Evolutionary conservation across 2,113 vertebrate genomes (phyloP).

Genomic region (Balaeniceps rex): DNA sequence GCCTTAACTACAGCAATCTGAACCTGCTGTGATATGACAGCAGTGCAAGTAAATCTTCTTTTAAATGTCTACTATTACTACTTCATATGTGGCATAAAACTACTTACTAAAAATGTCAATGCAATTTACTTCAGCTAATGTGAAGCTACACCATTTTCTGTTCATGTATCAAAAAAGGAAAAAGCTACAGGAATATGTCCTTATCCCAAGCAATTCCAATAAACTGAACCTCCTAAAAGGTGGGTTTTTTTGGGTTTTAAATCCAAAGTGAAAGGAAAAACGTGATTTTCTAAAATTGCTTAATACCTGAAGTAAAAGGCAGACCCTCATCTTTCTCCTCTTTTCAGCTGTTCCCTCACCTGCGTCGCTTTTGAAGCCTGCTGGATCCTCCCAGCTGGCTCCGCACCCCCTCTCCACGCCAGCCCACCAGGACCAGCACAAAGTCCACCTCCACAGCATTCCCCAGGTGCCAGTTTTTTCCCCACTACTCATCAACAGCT

Average conservation of each 20-base stretch:
- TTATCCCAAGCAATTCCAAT: neutral
- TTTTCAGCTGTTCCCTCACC: neutral
- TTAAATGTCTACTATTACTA: neutral
- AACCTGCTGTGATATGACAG: neutral
- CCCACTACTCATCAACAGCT: neutral
- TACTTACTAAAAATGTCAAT: neutral
- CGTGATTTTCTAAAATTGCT: neutral
- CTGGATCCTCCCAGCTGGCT: neutral
- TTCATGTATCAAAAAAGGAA: neutral
- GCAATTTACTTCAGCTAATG: neutral
- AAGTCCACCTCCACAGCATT: neutral
- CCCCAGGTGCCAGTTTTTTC: neutral
- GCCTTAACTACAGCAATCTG: neutral
- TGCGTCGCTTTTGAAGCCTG: accelerated
- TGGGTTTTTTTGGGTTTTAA: neutral
- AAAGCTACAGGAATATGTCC: neutral
- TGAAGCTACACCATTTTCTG: neutral
- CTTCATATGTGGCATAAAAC: neutral
- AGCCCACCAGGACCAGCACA: neutral
- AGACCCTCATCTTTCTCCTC: neutral
- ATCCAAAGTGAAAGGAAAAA: neutral
- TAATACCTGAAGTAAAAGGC: neutral
- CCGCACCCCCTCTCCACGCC: neutral
- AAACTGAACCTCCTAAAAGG: neutral
- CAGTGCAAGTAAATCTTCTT: neutral